Evolutionary conservation across 2,797 vertebrate species (phyloP).

Genomic region (Hydrocynus forskahlii): DNA sequence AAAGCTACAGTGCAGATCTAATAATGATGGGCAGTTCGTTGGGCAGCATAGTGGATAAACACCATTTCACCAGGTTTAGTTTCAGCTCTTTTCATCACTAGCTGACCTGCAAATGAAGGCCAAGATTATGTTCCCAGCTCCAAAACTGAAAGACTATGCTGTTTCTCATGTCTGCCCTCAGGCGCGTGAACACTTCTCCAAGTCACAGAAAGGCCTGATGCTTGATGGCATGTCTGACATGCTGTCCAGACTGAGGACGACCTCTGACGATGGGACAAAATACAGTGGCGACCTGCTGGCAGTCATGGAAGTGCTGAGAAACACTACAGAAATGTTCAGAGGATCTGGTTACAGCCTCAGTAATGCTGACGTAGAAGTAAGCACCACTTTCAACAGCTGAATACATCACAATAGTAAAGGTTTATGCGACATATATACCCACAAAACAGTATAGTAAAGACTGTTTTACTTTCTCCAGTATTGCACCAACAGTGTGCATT

Average conservation of each 20-base stretch:
- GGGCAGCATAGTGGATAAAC: too few species aligned
- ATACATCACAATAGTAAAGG: background rate
- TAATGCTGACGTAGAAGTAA: slow-evolving; percentile 89
- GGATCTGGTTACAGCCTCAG: slow-evolving; percentile 86
- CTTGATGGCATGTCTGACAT: slow-evolving; percentile 89
- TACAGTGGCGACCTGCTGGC: slow-evolving; percentile 96
- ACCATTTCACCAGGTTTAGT: too few species aligned
- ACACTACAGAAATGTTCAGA: slow-evolving; percentile 91
- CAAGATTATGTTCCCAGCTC: too few species aligned
- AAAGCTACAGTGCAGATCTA: too few species aligned
- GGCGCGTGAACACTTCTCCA: slow-evolving; percentile 88
- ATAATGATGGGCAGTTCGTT: too few species aligned
- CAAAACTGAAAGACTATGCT: background rate
- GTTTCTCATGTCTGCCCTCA: slow-evolving; percentile 57
- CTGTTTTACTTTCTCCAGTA: background rate
- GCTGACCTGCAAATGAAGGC: background rate
- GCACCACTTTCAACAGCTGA: background rate
- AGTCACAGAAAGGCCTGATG: slow-evolving; percentile 84
- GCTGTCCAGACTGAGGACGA: slow-evolving; percentile 90
- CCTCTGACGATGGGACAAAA: slow-evolving; percentile 88
- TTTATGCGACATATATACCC: background rate
- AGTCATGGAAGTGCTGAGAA: slow-evolving; percentile 89
- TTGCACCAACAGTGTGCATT: too few species aligned
- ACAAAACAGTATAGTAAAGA: background rate
- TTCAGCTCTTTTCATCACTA: too few species aligned